Evolutionary conservation across 2,888 invertebrate genomes (phyloP), one percentile per base, ranked within the genome.

Genomic region (Eristalis arbustorum): DNA sequence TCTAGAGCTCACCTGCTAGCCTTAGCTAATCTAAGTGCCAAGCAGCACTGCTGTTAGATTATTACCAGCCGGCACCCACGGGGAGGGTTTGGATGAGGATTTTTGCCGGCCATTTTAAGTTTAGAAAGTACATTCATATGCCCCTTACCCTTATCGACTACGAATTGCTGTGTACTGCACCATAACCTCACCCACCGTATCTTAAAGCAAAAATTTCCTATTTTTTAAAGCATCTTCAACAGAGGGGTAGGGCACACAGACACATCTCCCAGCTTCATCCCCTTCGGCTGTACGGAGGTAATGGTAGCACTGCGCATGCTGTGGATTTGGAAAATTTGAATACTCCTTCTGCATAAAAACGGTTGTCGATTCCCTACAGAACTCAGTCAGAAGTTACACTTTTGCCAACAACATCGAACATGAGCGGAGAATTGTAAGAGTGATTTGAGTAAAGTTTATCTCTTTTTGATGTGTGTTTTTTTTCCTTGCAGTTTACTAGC

Each of bases 391-490:
- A 68, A 49, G 62, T 42, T 25, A 14, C 75, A 40, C 56, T 8
- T 56, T 37, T 31, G 8, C 61, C 68, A 14, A 31, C 25, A 31
- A 22, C 40, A 68, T 11, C 18, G 67, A 34, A 62, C 62, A 78
- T 84, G 79, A 79, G 62, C 59, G 74, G 79, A 75, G 79, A 79
- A 83, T n/a, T 74, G 74, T 79, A 75, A 79, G 78, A 25, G 10
- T 25, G n/a, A n/a, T 25, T 62, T 14, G 0, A 37, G 25, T 8
- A 25, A 72, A 3, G 13, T 49, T 1, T 18, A 11, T 8, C 18
- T 13, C 13, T 31, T 31, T 10, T 31, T 10, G 10, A 31, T 31
- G 31, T 34, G n/a, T 66, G 18, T 66, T 28, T 10, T 49, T 14
- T 34, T 72, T 28, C 13, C 49, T 14, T 56, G 31, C 28, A 78